Evolutionary conservation across 2,113 vertebrate species (phyloP).

Genomic region (Stigmatopora argus): DNA sequence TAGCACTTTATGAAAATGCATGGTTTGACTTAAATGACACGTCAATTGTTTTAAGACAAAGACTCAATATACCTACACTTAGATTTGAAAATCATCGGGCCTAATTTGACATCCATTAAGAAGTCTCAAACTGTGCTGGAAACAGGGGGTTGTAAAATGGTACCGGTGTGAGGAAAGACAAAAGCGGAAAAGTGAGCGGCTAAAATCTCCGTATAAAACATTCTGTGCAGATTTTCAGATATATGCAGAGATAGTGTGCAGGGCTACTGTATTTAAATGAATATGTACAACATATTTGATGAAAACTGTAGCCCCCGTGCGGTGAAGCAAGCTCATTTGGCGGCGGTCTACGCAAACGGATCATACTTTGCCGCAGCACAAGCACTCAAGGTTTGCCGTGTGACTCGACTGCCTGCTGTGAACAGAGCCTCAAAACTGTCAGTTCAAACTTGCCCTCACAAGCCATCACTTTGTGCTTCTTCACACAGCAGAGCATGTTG

Average conservation of each 20-base stretch:
- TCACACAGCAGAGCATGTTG: background rate
- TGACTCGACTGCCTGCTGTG: background rate
- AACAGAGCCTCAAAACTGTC: conserved; percentile 1
- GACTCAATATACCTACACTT: too few species aligned
- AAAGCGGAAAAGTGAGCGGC: too few species aligned
- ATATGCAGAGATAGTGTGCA: background rate
- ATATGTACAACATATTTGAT: background rate
- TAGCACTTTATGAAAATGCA: too few species aligned
- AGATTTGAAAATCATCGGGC: too few species aligned
- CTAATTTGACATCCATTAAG: too few species aligned
- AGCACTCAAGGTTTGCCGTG: background rate
- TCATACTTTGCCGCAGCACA: background rate
- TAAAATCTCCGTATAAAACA: too few species aligned
- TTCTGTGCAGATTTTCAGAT: conserved; percentile 16
- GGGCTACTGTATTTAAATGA: background rate
- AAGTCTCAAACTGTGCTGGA: too few species aligned
- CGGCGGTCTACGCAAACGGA: background rate
- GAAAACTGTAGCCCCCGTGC: background rate
- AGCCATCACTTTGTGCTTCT: background rate
- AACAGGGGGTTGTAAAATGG: too few species aligned
- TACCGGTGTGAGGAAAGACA: too few species aligned
- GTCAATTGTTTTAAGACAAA: too few species aligned
- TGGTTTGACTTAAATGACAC: too few species aligned
- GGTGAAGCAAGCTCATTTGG: background rate
- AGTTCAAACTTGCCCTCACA: background rate